phyloP scores from a whole-genome alignment of 2,113 vertebrate genomes.

The Notarius lentiginosus region DNA sequence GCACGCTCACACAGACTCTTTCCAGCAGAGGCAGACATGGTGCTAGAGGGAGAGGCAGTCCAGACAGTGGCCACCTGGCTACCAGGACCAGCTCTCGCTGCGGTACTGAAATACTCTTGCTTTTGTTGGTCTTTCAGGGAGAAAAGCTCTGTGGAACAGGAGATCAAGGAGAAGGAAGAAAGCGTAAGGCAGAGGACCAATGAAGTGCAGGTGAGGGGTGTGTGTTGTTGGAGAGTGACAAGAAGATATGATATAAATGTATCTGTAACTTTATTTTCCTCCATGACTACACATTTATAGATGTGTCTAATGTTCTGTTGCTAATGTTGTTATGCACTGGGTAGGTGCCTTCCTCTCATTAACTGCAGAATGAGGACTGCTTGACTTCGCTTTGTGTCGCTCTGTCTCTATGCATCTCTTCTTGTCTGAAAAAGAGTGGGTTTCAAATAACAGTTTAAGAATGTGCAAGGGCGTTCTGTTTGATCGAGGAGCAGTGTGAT shows the following conservation, averaged over 20 bases:
- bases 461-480: constrained; percentile 9
- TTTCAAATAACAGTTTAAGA: constrained; percentile 15
- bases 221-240: background rate
- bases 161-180: constrained; percentile 96
- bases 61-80: constrained; percentile 73
- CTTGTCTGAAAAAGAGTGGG: constrained; percentile 17
- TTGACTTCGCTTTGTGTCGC: background rate
- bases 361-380: background rate
- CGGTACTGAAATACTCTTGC: constrained; percentile 88
- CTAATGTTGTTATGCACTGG: background rate
- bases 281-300: background rate
- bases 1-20: background rate
- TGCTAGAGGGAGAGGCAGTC: constrained; percentile 78
- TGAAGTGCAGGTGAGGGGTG: constrained; percentile 88
- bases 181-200: constrained; percentile 84
- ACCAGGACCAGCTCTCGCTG: constrained; percentile 78
- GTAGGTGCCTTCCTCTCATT: background rate
- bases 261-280: background rate
- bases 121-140: constrained; percentile 96
- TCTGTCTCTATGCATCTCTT: background rate
- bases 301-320: background rate
- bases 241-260: background rate
- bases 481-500: background rate
- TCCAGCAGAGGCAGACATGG: constrained; percentile 66
- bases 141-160: constrained; percentile 92